Conservation (phyloP, 2,797 vertebrate species). For the Phataginus tetradactyla region DNA sequence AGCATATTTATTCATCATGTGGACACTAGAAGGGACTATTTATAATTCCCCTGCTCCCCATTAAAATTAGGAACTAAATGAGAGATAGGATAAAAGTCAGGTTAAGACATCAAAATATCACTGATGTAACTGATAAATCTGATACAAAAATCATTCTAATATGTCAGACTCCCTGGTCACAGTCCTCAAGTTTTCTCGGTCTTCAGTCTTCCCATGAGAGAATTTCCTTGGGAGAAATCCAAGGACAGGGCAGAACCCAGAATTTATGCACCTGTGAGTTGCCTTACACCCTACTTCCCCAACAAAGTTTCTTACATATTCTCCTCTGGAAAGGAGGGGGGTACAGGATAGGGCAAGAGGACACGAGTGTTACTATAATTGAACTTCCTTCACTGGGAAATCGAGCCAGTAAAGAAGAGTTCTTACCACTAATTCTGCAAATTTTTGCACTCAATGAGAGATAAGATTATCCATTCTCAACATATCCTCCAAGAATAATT, state of each 20-base stretch:
- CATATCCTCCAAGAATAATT: background rate
- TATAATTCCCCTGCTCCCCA: background rate
- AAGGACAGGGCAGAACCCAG: background rate
- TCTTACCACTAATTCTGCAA: background rate
- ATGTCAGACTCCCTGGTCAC: background rate
- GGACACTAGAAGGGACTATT: background rate
- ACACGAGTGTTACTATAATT: background rate
- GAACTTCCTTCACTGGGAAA: background rate
- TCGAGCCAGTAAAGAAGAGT: background rate
- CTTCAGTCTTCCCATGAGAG: background rate
- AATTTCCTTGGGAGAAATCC: background rate
- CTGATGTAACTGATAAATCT: background rate
- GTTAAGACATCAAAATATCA: background rate
- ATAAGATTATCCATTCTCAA: background rate
- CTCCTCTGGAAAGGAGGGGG: background rate
- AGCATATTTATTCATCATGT: background rate
- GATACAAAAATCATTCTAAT: background rate
- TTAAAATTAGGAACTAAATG: background rate
- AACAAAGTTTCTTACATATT: background rate
- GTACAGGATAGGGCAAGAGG: background rate
- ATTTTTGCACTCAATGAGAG: background rate
- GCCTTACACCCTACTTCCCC: fast-evolving
- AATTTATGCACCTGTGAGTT: background rate
- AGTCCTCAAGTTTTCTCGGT: background rate
- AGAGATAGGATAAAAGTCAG: background rate